These are phyloP conservation scores for Cydia splendana DNA, from an alignment of 1,140 invertebrate genomes.

Conservation along the genomic window DNA sequence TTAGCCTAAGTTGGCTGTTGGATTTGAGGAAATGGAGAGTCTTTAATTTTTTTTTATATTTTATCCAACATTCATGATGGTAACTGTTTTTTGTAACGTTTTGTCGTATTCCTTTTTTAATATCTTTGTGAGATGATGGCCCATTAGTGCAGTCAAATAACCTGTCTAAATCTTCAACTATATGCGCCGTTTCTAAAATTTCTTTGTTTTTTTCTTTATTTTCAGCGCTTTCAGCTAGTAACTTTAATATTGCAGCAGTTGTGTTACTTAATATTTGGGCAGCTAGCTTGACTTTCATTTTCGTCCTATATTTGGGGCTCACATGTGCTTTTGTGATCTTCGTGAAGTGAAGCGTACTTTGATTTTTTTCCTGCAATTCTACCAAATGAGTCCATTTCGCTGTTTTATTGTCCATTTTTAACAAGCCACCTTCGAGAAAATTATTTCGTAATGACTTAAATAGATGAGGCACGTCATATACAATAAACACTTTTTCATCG, in stretches of 20 bases:
- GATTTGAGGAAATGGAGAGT: constrained; percentile 33
- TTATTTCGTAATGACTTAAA: constrained; percentile 36
- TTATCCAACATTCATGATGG: constrained; percentile 33
- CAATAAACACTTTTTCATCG: constrained; percentile 34
- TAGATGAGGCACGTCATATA: constrained; percentile 38
- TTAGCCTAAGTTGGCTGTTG: constrained; percentile 28
- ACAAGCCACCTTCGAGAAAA: constrained; percentile 35
- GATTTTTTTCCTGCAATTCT: constrained; percentile 37
- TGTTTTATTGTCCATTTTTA: constrained; percentile 14
- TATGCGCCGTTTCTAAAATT: constrained; percentile 39
- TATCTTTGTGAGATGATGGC: constrained; percentile 34
- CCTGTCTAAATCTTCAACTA: constrained; percentile 37
- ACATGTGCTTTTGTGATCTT: constrained; percentile 37
- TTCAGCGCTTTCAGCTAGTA: constrained; percentile 28
- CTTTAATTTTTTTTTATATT: constrained; percentile 33
- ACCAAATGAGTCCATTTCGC: constrained; percentile 34
- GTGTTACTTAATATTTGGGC: constrained; percentile 41
- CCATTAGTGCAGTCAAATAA: constrained; percentile 43
- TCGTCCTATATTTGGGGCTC: constrained; percentile 35
- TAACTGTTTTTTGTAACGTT: constrained; percentile 38
- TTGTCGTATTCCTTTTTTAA: constrained; percentile 38
- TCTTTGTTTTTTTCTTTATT: constrained; percentile 31
- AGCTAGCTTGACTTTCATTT: constrained; percentile 43
- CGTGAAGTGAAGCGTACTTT: constrained; percentile 35
- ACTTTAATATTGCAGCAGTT: constrained; percentile 38